Evolutionary conservation across 2,797 vertebrate genomes (phyloP).

Genomic region (Gephyroberyx darwinii): DNA sequence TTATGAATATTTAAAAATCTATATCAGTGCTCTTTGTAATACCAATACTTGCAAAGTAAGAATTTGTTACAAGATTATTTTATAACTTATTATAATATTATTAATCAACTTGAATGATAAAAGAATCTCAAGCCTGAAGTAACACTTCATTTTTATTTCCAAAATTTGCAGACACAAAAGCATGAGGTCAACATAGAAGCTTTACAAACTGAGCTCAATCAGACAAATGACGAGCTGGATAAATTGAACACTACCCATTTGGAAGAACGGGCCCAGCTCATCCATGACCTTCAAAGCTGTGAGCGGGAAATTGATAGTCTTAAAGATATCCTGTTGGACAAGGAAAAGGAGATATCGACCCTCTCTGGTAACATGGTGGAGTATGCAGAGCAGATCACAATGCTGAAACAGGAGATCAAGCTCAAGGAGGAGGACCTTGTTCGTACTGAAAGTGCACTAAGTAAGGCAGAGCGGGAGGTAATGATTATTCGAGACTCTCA

Average conservation of each 20-base stretch:
- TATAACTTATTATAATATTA: slow-evolving; percentile 5
- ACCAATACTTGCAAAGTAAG: not conserved
- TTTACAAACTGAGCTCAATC: slow-evolving; percentile 86
- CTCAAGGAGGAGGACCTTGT: slow-evolving; percentile 86
- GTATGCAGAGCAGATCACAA: slow-evolving; percentile 84
- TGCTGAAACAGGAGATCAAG: slow-evolving; percentile 83
- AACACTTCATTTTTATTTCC: slow-evolving; percentile 32
- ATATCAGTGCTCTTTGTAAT: not conserved
- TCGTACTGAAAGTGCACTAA: slow-evolving; percentile 79
- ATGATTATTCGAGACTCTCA: slow-evolving; percentile 82
- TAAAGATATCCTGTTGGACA: slow-evolving; percentile 85
- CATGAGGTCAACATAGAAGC: slow-evolving; percentile 83
- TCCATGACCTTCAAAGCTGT: slow-evolving; percentile 90
- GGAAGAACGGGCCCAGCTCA: slow-evolving; percentile 89
- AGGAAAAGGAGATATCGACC: slow-evolving; percentile 84
- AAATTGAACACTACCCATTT: slow-evolving; percentile 87
- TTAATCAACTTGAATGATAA: not conserved
- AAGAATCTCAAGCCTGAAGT: not conserved
- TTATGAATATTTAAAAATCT: not conserved
- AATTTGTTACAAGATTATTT: not conserved
- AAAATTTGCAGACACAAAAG: slow-evolving; percentile 81
- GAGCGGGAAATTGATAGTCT: slow-evolving; percentile 90
- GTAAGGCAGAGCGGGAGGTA: slow-evolving; percentile 81
- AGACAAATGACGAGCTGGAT: slow-evolving; percentile 91
- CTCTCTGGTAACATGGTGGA: slow-evolving; percentile 82